phyloP scores from a whole-genome alignment of 2,113 vertebrate species.

The Centropristis striata region DNA sequence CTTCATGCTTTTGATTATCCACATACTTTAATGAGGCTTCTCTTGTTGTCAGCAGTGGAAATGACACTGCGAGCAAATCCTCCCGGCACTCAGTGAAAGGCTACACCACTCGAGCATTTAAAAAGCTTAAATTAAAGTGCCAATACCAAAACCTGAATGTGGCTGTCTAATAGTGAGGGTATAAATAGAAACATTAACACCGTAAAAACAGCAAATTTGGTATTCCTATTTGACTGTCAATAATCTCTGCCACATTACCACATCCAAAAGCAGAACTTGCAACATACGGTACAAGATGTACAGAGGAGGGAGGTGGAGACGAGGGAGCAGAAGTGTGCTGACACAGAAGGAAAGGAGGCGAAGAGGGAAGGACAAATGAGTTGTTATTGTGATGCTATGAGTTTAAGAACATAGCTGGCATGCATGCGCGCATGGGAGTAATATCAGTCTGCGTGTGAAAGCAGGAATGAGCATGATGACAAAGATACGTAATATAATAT shows the following conservation, averaged over 20 bases:
- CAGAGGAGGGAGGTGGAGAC: slow-evolving; percentile 8
- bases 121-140: slow-evolving; percentile 41
- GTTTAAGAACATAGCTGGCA: neutral
- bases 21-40: slow-evolving; percentile 11
- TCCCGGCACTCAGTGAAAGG: slow-evolving; percentile 48
- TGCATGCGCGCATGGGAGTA: neutral
- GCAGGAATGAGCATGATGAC: neutral
- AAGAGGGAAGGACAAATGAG: slow-evolving; percentile 15
- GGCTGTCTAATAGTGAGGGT: slow-evolving; percentile 13
- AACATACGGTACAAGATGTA: neutral
- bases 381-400: neutral
- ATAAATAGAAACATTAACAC: slow-evolving; percentile 37
- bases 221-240: slow-evolving; percentile 40
- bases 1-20: neutral
- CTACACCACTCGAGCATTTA: slow-evolving; percentile 50
- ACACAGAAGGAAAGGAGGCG: slow-evolving; percentile 1
- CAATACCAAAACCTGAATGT: slow-evolving; percentile 11
- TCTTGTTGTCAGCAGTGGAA: slow-evolving; percentile 41
- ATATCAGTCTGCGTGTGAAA: neutral
- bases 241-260: slow-evolving; percentile 68
- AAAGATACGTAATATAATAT: no score
- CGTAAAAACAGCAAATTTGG: slow-evolving; percentile 55
- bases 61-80: slow-evolving; percentile 25
- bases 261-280: slow-evolving; percentile 54
- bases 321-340: neutral